These are phyloP conservation scores for Ahaetulla prasina DNA, from an alignment of 2,113 vertebrate species.

Conservation along the genomic window DNA sequence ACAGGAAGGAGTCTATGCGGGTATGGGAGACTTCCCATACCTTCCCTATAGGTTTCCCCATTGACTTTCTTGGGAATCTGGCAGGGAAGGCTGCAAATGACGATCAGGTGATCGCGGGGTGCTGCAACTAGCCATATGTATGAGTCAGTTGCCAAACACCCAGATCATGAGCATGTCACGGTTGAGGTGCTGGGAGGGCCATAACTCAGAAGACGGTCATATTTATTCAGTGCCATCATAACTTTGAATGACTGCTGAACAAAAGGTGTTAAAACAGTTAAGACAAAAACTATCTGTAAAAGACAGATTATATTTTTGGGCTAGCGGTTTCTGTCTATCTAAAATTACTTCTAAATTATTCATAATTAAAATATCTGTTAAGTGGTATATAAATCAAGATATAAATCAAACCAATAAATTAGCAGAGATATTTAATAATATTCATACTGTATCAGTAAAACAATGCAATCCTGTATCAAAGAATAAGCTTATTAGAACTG, in stretches of 20 bases:
- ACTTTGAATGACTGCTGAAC: background rate
- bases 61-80: background rate
- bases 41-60: background rate
- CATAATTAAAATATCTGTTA: background rate
- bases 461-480: background rate
- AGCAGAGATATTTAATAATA: background rate
- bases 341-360: background rate
- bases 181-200: background rate
- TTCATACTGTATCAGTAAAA: background rate
- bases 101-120: background rate
- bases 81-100: background rate
- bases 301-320: background rate
- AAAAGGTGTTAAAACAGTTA: background rate
- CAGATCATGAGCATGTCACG: background rate
- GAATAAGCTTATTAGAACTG: background rate
- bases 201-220: background rate
- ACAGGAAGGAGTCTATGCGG: background rate
- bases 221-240: background rate
- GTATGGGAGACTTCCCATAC: background rate
- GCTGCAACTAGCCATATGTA: background rate
- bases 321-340: background rate
- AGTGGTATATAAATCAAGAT: background rate
- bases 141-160: background rate
- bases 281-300: background rate
- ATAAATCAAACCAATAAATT: background rate